Evolutionary conservation across 2,888 invertebrate genomes (phyloP).

Genomic region (Drosophila macrospina): DNA sequence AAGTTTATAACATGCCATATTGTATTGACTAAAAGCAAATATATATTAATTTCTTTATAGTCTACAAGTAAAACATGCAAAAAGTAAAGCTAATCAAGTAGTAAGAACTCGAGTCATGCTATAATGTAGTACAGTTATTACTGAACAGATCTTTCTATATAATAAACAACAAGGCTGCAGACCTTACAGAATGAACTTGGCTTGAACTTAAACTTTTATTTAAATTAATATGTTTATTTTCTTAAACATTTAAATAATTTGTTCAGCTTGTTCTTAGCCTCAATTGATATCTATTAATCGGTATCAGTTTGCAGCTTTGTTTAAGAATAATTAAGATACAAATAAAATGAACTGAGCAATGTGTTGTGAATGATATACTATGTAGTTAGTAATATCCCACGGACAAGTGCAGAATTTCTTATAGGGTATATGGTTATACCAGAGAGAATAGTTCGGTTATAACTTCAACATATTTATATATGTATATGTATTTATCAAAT

Average conservation of each 20-base stretch:
- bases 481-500: constrained; percentile 13
- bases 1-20: constrained; percentile 25
- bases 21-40: constrained; percentile 16
- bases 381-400: constrained; percentile 13
- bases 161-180: constrained; percentile 1
- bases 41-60: constrained; percentile 4
- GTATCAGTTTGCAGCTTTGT: constrained; percentile 16
- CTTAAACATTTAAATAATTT: background rate
- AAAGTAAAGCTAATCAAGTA: constrained; percentile 23
- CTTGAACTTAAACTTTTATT: too few species aligned
- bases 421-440: constrained; percentile 17
- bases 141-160: background rate
- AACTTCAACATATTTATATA: background rate
- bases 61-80: constrained; percentile 46
- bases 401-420: constrained; percentile 40
- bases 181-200: too few species aligned
- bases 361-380: constrained; percentile 28
- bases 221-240: background rate
- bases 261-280: too few species aligned
- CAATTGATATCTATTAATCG: too few species aligned
- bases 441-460: constrained; percentile 12
- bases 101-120: constrained; percentile 41
- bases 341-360: constrained; percentile 36
- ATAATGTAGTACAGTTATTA: background rate
- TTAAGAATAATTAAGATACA: constrained; percentile 1